Base-by-base conservation (phyloP, 2,113 vertebrate species). In the Cephalopholis sonnerati region DNA sequence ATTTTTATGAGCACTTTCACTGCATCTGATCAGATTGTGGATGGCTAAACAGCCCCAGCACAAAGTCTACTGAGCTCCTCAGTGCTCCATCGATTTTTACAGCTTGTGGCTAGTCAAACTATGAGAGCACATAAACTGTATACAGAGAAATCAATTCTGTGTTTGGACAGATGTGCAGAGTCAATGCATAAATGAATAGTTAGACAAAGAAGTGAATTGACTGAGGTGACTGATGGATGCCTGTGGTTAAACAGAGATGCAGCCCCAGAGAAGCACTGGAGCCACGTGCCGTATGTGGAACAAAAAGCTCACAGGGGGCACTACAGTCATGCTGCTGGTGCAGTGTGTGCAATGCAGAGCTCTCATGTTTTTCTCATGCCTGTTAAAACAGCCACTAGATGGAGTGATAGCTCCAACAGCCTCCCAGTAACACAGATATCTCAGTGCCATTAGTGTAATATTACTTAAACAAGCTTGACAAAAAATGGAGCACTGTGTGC, bases 311-410 rank as follows among this genome's bases (percentile, higher is more conserved):
- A 17, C 53, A 10, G 63, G 55, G 50, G 74, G 61, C 74, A 54
- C 53, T 8, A 32, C 77, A 50, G 70, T 7, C 55, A 44, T 22
- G 61, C 75, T 67, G 67, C 67, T 77, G 72, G 54, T 59, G 70
- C 86, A 79, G 77, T 58, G 68, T 67, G 79, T 71, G 79, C 73
- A 72, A 44, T 78, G 86, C 81, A 87, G 81, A 64, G 62, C n/a
- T 64, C 46, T 22, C 25, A 6, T 39, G 54, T 48, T 66, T 62
- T 24, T n/a, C 50, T 24, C 48, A 32, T 67, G 41, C 36, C 24
- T 46, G 53, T 77, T 46, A 12, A 68, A 74, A 50, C 69, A 29
- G 24, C 90, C 93, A 94, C 91, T 89, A 93, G 92, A 91, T 92
- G 91, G 91, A 84, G 89, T 76, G 27, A 91, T 73, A 73, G 85